Percentiles rank a stretch among this genome's conserved stretches.
Evolutionary conservation across 2,797 vertebrate genomes (phyloP).

Genomic region (Tolypeutes matacus): DNA sequence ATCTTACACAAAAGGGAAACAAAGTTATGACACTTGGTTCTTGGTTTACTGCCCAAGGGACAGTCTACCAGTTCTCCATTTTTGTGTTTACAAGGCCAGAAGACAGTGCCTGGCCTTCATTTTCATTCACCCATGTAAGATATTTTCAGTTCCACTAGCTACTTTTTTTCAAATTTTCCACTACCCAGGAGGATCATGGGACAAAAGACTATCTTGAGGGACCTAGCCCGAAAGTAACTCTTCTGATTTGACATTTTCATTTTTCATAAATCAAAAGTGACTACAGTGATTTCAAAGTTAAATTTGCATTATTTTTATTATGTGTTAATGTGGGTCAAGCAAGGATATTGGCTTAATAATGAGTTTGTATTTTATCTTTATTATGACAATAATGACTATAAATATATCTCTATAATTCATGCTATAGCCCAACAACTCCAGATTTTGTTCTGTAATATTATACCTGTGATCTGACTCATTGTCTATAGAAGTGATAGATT

Average conservation of each 20-base stretch:
- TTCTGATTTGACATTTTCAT: background rate
- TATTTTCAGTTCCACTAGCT: background rate
- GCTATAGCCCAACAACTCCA: conserved; percentile 31
- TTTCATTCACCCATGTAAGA: background rate
- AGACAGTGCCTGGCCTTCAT: background rate
- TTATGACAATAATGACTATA: background rate
- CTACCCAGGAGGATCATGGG: too few relatives aligned
- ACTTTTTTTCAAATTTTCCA: background rate
- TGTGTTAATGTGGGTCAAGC: background rate
- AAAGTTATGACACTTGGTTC: conserved; percentile 79
- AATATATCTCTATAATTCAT: conserved; percentile 2
- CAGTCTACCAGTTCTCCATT: background rate
- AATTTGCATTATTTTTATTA: conserved; percentile 28
- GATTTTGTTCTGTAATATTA: background rate
- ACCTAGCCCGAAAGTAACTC: background rate
- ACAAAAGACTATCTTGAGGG: background rate
- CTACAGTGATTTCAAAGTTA: conserved; percentile 15
- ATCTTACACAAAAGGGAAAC: conserved; percentile 83
- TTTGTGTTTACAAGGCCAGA: background rate
- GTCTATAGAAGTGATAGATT: background rate
- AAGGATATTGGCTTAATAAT: background rate
- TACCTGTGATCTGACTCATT: background rate
- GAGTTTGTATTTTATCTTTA: background rate
- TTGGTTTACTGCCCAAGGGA: conserved; percentile 78
- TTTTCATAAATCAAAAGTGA: background rate